These are phyloP conservation scores for Sphaeridia pumilis DNA, from an alignment of 2,888 invertebrate genomes.

Conservation along the genomic window DNA sequence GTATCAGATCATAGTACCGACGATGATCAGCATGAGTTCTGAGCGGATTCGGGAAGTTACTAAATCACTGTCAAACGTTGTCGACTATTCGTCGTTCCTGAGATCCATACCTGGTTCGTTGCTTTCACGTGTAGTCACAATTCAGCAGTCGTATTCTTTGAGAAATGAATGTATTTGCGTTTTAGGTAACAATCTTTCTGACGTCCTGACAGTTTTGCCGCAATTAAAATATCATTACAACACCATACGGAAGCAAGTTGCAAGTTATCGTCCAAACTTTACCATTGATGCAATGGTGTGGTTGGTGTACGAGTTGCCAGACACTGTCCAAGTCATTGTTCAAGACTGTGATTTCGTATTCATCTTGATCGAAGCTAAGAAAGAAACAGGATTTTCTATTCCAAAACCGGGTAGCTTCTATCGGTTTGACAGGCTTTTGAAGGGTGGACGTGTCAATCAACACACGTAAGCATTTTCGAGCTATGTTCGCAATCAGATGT, in stretches of 20 bases:
- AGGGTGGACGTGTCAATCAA: slow-evolving; percentile 3
- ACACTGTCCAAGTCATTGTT: slow-evolving; percentile 6
- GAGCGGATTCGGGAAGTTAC: background rate
- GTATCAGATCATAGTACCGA: slow-evolving; percentile 4
- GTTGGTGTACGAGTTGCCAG: slow-evolving; percentile 2
- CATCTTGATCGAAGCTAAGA: slow-evolving; percentile 13
- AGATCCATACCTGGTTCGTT: slow-evolving; percentile 3
- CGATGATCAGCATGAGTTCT: background rate
- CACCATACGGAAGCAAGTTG: slow-evolving; percentile 15
- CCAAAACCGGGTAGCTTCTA: slow-evolving; percentile 6
- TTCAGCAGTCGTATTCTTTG: background rate
- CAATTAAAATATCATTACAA: slow-evolving; percentile 4
- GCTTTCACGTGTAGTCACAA: background rate
- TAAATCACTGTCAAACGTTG: background rate
- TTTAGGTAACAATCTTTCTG: background rate
- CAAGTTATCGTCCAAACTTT: background rate
- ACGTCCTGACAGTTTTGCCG: slow-evolving; percentile 1
- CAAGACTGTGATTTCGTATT: slow-evolving; percentile 17
- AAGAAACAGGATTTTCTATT: no score
- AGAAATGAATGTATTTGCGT: background rate
- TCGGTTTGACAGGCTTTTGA: slow-evolving; percentile 10
- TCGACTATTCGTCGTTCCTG: background rate
- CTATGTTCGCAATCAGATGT: background rate
- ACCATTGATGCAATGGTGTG: slow-evolving; percentile 18
- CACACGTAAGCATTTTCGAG: slow-evolving; percentile 7